A percentile compares a stretch with the other conserved stretches of the same genome.
These are phyloP conservation scores for Danio aesculapii DNA, from an alignment of 2,797 vertebrate species.

Conservation along the genomic window DNA sequence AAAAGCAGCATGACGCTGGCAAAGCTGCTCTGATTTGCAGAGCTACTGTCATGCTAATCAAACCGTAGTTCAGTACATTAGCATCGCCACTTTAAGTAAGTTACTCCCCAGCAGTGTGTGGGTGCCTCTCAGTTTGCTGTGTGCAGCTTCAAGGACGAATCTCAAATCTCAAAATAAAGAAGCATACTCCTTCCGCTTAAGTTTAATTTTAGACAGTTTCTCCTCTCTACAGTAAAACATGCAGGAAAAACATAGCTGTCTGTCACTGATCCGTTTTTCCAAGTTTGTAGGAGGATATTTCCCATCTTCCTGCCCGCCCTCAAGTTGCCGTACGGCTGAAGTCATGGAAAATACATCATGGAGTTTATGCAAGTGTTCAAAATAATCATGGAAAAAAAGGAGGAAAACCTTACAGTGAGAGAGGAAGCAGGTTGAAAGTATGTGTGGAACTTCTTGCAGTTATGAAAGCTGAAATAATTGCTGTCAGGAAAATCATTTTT, in stretches of 20 bases:
- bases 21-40: background rate
- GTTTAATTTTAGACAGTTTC: constrained; percentile 8
- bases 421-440: background rate
- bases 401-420: constrained; percentile 23
- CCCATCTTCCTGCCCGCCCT: constrained; percentile 43
- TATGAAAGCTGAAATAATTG: constrained; percentile 1
- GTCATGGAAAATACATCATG: constrained; percentile 62
- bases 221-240: constrained; percentile 23
- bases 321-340: constrained; percentile 42
- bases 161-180: background rate
- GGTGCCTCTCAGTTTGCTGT: background rate
- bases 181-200: background rate
- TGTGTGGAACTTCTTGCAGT: constrained; percentile 10
- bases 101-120: constrained; percentile 14
- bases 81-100: constrained; percentile 15
- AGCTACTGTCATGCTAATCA: constrained; percentile 15
- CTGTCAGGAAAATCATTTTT: constrained; percentile 7
- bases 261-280: constrained; percentile 33
- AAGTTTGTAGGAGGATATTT: constrained; percentile 40
- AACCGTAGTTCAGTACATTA: constrained; percentile 4
- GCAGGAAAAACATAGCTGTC: constrained; percentile 10
- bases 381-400: constrained; percentile 30
- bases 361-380: constrained; percentile 55
- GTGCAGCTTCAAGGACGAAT: background rate
- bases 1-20: background rate